Percentiles rank a stretch among this genome's conserved stretches.
Conservation (phyloP, 1,140 invertebrate species). For the Atta cephalotes region DNA sequence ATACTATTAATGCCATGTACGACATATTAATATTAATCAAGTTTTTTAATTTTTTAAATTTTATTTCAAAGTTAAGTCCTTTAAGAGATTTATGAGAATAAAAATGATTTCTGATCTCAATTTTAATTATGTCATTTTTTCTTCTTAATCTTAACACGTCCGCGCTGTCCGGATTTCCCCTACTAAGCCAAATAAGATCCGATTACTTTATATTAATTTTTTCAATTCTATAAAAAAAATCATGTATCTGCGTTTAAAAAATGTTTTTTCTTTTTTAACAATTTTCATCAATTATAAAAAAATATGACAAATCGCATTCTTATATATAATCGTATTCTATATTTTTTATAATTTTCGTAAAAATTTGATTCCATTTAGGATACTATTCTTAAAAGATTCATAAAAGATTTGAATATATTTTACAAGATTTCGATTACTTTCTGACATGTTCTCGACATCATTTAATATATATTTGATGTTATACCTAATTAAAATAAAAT, state of each 20-base stretch:
- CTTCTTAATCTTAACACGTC: too few relatives aligned
- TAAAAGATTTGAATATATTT: conserved; percentile 19
- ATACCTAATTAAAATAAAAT: background rate
- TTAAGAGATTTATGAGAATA: too few relatives aligned
- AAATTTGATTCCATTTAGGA: background rate
- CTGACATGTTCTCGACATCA: conserved; percentile 3
- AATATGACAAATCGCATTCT: background rate
- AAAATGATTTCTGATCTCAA: too few relatives aligned
- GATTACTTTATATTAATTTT: too few relatives aligned
- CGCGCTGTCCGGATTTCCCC: too few relatives aligned
- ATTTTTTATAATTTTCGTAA: background rate
- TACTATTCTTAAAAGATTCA: background rate
- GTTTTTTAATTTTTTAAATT: too few relatives aligned
- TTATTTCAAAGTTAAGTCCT: too few relatives aligned
- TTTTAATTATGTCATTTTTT: too few relatives aligned
- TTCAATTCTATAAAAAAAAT: background rate
- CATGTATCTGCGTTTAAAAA: background rate
- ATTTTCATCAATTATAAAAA: background rate
- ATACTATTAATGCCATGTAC: too few relatives aligned
- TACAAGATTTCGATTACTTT: background rate
- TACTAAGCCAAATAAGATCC: too few relatives aligned
- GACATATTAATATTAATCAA: too few relatives aligned
- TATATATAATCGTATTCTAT: background rate
- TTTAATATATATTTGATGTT: background rate
- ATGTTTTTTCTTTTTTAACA: background rate